These are phyloP conservation scores for Neofelis nebulosa DNA, from an alignment of 2,113 vertebrate genomes.

Conservation along the genomic window DNA sequence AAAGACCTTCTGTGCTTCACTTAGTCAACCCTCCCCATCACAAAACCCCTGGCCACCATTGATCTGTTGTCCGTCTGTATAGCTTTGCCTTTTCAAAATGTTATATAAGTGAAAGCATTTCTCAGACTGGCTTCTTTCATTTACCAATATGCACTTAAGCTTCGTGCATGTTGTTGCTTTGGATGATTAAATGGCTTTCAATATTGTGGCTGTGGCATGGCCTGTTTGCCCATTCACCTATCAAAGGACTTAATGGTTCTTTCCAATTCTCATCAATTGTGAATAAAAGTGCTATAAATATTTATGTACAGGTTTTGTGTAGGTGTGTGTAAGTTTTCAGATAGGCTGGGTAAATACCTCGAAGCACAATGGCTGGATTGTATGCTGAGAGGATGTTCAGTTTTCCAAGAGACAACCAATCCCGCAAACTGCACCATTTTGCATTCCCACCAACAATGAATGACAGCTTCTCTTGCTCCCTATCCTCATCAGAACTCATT, in stretches of 20 bases:
- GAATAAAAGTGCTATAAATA: background rate
- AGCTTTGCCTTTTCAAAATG: background rate
- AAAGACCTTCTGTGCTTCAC: background rate
- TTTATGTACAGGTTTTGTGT: background rate
- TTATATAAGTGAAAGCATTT: background rate
- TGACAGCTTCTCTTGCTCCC: background rate
- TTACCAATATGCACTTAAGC: background rate
- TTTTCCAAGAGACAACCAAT: background rate
- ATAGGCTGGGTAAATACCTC: background rate
- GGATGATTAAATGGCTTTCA: accelerated
- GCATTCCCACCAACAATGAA: background rate
- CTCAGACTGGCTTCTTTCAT: background rate
- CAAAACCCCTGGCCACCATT: background rate
- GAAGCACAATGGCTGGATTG: background rate
- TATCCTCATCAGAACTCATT: background rate
- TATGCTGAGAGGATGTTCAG: background rate
- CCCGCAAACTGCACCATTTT: no score
- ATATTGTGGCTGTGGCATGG: accelerated
- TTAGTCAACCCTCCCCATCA: background rate
- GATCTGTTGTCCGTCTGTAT: background rate
- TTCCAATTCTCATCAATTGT: background rate
- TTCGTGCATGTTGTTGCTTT: background rate
- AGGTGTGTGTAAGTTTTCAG: background rate
- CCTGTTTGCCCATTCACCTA: background rate
- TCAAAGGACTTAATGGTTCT: background rate